These are phyloP conservation scores for Poecilobothrus nobilitatus DNA, from an alignment of 2,888 invertebrate genomes.

Conservation along the genomic window DNA sequence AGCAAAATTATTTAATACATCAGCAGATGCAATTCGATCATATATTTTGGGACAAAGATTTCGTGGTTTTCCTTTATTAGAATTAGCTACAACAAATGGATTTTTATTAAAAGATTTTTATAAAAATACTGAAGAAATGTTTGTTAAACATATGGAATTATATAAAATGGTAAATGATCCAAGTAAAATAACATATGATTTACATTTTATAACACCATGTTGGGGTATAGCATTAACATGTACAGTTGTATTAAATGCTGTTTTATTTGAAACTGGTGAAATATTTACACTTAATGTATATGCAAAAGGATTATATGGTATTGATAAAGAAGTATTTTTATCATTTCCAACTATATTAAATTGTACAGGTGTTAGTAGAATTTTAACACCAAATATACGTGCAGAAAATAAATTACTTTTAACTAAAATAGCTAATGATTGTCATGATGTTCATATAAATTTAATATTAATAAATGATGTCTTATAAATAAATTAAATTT, in stretches of 20 bases:
- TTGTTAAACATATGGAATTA: slow-evolving; percentile 44
- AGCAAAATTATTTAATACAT: slow-evolving; percentile 49
- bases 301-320: slow-evolving; percentile 50
- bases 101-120: slow-evolving; percentile 48
- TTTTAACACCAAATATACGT: too few relatives aligned
- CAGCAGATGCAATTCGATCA: slow-evolving; percentile 50
- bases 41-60: slow-evolving; percentile 57
- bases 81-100: slow-evolving; percentile 54
- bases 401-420: too few relatives aligned
- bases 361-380: too few relatives aligned
- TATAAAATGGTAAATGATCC: background rate
- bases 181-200: too few relatives aligned
- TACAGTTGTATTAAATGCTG: background rate
- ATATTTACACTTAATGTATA: slow-evolving; percentile 44
- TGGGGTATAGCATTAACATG: background rate
- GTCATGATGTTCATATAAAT: too few relatives aligned
- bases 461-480: too few relatives aligned
- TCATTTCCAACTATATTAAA: slow-evolving; percentile 29
- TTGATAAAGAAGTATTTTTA: slow-evolving; percentile 50
- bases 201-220: background rate
- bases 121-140: slow-evolving; percentile 43
- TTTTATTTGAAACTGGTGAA: background rate
- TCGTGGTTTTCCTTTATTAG: slow-evolving; percentile 56
- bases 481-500: too few relatives aligned
- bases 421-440: too few relatives aligned